Conservation (phyloP, 2,113 vertebrate species). For the Sylvilagus bachmani region DNA sequence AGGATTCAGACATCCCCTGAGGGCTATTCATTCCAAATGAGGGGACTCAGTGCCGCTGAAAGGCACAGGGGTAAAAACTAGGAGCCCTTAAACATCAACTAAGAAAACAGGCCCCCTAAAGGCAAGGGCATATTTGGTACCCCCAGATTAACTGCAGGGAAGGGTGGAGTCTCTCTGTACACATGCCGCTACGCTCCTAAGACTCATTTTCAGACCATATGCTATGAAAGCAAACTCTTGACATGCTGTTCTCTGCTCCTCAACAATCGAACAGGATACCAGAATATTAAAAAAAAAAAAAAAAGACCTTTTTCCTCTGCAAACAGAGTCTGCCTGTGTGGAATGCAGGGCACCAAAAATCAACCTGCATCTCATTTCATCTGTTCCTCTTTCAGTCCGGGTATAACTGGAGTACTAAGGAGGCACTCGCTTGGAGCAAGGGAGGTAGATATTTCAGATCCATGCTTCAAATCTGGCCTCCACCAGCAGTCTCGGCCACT, state of each 20-base stretch:
- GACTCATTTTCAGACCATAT: not conserved
- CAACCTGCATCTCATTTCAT: slow-evolving; percentile 34
- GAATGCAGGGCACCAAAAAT: slow-evolving; percentile 63
- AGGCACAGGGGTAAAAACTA: not conserved
- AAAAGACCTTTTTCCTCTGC: not conserved
- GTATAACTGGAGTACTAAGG: not conserved
- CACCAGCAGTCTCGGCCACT: not conserved
- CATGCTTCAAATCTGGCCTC: slow-evolving; percentile 5
- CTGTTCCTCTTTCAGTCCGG: not conserved
- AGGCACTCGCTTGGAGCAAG: not conserved
- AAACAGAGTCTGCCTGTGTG: slow-evolving; percentile 24
- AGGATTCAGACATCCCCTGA: not conserved
- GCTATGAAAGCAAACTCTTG: not conserved
- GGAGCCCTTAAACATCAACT: not conserved
- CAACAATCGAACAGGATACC: not conserved
- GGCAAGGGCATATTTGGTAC: not conserved
- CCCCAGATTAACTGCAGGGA: not conserved
- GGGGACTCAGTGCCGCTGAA: not conserved
- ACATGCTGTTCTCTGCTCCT: slow-evolving; percentile 46
- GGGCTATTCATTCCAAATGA: not conserved
- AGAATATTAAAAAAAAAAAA: slow-evolving; percentile 43
- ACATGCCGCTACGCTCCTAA: not conserved
- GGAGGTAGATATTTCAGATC: not conserved
- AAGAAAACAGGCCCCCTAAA: slow-evolving; percentile 30
- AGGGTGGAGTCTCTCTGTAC: not conserved